Evolutionary conservation across 1,140 invertebrate genomes (phyloP), one percentile per base, ranked within the genome.

Genomic region (Pogonomyrmex barbatus): DNA sequence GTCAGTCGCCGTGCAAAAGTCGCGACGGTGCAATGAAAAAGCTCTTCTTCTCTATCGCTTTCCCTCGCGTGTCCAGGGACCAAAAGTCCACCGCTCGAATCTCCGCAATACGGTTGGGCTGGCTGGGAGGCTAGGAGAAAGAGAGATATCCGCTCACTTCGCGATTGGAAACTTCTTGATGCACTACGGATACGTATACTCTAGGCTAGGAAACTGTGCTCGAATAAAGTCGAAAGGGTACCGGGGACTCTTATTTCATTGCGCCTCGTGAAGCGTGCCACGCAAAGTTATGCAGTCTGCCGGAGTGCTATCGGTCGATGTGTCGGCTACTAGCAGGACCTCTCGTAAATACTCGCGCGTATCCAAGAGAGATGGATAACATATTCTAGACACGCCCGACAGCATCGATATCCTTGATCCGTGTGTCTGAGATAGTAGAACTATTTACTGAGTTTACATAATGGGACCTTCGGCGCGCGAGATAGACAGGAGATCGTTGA

Each of bases 221-320:
- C 33, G 50, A 60, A 78, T 47, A 88, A 88, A 89, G 83, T 88
- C 88, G 42, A 89, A 87, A 89, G 76, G 88, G 50, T 83, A 89
- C 42, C 58, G 2, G 63, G 45, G 71, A 71, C 71, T 87, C 56
- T 81, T 89, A 87, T 89, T 89, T 89, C 87, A 83, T 87, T 79
- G 88, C 76, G 77, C 42, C 58, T 50, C 47, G 71, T 47, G 65
- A 50, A 78, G 58, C 87, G 87, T 89, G 84, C 58, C 84, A 63
- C 62, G 88, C 88, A 89, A 89, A 89, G 68, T 89, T 89, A 70
- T 83, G 45, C 56, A 45, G 76, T 42, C 24, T 47, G 39, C 67
- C 52, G 36, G 24, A 76, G 83, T 78, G 88, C 78, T 89, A 89
- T 89, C 88, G 84, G 88, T 83, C 24, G 78, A 85, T 45, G 58